Evolutionary conservation across 2,888 invertebrate species (phyloP).

Genomic region (Aromia moschata): DNA sequence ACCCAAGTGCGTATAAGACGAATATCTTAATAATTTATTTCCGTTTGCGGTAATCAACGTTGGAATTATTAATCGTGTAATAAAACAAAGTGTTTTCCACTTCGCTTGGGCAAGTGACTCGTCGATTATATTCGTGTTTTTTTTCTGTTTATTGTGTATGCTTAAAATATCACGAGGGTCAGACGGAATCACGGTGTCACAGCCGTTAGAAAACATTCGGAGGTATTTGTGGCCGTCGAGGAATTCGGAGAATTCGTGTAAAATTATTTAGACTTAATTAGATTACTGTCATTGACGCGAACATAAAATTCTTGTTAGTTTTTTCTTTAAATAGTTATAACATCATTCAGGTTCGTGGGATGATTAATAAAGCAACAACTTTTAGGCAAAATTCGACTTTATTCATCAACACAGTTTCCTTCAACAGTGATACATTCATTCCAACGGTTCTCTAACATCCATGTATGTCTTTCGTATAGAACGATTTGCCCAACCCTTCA

Average conservation of each 20-base stretch:
- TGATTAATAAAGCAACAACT: no score
- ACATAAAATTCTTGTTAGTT: neutral
- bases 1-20: neutral
- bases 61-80: neutral
- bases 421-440: no score
- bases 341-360: no score
- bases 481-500: no score
- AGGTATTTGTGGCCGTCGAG: neutral
- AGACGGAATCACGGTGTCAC: neutral
- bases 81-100: neutral
- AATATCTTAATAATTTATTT: constrained; percentile 1
- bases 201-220: constrained; percentile 5
- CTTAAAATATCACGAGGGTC: neutral
- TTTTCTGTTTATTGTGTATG: neutral
- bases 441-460: no score
- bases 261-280: neutral
- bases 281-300: neutral
- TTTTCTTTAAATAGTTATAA: neutral
- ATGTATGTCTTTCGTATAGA: no score
- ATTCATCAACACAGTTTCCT: no score
- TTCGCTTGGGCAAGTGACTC: neutral
- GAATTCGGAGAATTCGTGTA: neutral
- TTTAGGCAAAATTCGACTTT: no score
- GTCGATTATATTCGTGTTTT: neutral
- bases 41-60: neutral